Evolutionary conservation across 2,888 invertebrate genomes (phyloP).

Genomic region (Pocota personata): DNA sequence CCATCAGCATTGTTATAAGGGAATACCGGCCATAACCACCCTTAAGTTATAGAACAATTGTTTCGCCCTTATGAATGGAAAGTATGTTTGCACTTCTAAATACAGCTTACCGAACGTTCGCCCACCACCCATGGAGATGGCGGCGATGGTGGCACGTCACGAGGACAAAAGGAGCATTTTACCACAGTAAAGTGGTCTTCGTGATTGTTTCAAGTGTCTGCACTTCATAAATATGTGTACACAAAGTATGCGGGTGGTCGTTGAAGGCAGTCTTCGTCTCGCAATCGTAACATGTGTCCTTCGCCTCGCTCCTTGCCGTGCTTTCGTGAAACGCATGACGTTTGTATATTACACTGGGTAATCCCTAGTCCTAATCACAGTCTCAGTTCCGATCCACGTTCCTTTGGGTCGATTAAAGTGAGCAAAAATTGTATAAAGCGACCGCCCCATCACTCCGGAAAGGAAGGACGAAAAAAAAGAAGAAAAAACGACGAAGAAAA

Average conservation of each 20-base stretch:
- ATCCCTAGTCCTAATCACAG: slow-evolving; percentile 15
- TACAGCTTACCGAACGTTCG: slow-evolving; percentile 26
- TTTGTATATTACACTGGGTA: slow-evolving; percentile 6
- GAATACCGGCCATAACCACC: slow-evolving; percentile 32
- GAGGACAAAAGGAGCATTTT: slow-evolving; percentile 64
- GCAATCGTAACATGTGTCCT: slow-evolving; percentile 37
- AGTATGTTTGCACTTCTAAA: slow-evolving; percentile 56
- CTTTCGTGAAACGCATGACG: slow-evolving; percentile 34
- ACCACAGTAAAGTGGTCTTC: slow-evolving; percentile 62
- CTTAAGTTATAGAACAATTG: slow-evolving; percentile 56
- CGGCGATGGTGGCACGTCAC: slow-evolving; percentile 32
- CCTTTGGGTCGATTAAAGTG: slow-evolving; percentile 23
- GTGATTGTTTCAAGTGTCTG: slow-evolving; percentile 73
- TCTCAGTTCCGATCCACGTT: background rate
- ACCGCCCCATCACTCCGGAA: slow-evolving; percentile 10
- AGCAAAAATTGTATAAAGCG: slow-evolving; percentile 24
- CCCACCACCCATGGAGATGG: slow-evolving; percentile 7
- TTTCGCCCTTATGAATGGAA: slow-evolving; percentile 49
- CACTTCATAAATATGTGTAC: slow-evolving; percentile 64
- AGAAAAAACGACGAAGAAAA: background rate
- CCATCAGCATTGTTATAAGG: slow-evolving; percentile 35
- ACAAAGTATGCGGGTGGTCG: background rate
- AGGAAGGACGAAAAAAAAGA: background rate
- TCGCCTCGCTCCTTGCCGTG: background rate
- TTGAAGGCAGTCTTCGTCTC: slow-evolving; percentile 10